Evolutionary conservation across 2,113 vertebrate genomes (phyloP).

Genomic region (Elgaria multicarinata): DNA sequence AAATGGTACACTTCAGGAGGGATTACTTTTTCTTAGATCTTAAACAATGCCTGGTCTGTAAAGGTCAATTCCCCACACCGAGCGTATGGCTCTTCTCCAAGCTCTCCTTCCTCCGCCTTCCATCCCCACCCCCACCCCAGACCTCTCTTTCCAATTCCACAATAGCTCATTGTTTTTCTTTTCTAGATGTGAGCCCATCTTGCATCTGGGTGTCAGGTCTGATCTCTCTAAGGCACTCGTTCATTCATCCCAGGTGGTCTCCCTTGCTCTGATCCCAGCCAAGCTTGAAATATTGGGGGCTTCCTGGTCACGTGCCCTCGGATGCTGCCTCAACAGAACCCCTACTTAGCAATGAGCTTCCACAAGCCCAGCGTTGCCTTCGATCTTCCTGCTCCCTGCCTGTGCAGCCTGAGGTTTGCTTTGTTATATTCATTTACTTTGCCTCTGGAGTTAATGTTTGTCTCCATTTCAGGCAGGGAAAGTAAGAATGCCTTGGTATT

Average conservation of each 20-base stretch:
- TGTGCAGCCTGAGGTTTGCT: background rate
- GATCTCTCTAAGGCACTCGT: background rate
- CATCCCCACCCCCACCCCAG: background rate
- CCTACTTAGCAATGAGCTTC: background rate
- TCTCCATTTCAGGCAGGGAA: conserved; percentile 49
- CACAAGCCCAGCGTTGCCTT: background rate
- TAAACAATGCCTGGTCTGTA: background rate
- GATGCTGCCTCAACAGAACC: too few relatives aligned
- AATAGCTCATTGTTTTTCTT: background rate
- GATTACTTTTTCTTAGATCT: background rate
- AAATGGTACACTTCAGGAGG: background rate
- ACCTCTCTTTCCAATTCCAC: background rate
- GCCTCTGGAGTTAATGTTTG: conserved; percentile 51
- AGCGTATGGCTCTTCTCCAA: background rate
- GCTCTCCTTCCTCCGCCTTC: background rate
- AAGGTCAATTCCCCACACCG: background rate
- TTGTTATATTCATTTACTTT: conserved; percentile 49
- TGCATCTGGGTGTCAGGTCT: background rate
- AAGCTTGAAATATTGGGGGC: background rate
- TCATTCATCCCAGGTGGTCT: background rate
- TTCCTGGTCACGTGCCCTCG: background rate
- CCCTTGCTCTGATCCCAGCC: background rate
- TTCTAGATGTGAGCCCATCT: background rate
- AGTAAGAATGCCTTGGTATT: conserved; percentile 71
- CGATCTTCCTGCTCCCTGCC: background rate